Evolutionary conservation across 2,888 invertebrate genomes (phyloP), one percentile per base, ranked within the genome.

Genomic region (Trichogramma evanescens): DNA sequence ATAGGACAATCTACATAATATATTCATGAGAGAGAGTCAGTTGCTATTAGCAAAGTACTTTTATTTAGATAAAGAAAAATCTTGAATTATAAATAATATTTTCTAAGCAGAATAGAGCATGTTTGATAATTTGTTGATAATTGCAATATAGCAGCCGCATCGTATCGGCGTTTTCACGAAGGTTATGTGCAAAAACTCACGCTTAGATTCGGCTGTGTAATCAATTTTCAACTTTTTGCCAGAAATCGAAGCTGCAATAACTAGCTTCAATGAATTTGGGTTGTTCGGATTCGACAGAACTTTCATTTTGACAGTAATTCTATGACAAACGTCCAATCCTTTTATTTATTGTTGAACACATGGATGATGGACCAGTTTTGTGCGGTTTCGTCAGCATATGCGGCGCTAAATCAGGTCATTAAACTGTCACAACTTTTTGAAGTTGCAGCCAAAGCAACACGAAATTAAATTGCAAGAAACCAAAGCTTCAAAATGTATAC

Each of bases 201-300:
- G 87, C 79, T 82, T 84, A 63, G 83, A 80, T 66, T 83, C 79
- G 69, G 86, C 80, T 70, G 82, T 79, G 66, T 84, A 81, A 63
- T 89, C 69, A 62, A 81, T 78, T 26, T 85, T 79, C 65, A 82
- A 77, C 71, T 82, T 82, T 65, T 85, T 82, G 48, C 62, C 52
- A 0, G 84, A 83, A 66, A 86, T 82, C 71, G 87, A 86, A 7
- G 86, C 84, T 62, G 88, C 85, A 70, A 90, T 81, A 41, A 90
- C 71, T 66, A 92, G 73, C 76, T 92, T 91, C 65, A 92, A 79
- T 38, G 87, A 84, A 26, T 88, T 84, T 42, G 89, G 89, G 78
- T 91, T 92, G 69, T 86, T 88, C 71, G 87, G 84, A 73, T 91
- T 91, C 7, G 89, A 87, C 66, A 83, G 84, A 66, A 89, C 82